phyloP scores from a whole-genome alignment of 2,797 vertebrate species.

The Enteromius argenteus region DNA sequence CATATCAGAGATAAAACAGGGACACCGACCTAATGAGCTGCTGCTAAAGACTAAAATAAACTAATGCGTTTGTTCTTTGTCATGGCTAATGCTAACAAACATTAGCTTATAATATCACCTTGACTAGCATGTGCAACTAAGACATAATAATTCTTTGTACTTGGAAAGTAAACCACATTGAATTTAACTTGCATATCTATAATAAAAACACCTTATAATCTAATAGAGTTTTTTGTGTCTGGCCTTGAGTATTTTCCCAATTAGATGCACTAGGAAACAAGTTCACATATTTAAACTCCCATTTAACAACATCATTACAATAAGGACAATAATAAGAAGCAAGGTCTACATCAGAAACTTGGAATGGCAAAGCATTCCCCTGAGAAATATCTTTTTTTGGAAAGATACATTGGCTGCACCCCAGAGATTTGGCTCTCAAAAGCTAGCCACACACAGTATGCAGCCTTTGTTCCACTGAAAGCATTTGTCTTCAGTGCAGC shows the following conservation, averaged over 20 bases:
- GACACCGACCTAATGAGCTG: slow-evolving; percentile 57
- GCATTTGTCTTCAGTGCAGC: slow-evolving; percentile 71
- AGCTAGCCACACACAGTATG: slow-evolving; percentile 60
- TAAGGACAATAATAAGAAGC: slow-evolving; percentile 3
- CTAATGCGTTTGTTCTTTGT: slow-evolving; percentile 31
- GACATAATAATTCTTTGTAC: background rate
- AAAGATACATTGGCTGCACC: slow-evolving; percentile 47
- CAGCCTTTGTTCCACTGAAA: slow-evolving; percentile 78
- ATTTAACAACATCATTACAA: slow-evolving; percentile 25
- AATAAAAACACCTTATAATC: background rate
- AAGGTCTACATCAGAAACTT: slow-evolving; percentile 19
- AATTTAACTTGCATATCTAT: background rate
- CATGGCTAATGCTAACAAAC: background rate
- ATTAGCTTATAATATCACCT: background rate
- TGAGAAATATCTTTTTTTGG: slow-evolving; percentile 36
- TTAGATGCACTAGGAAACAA: background rate
- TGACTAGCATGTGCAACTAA: background rate
- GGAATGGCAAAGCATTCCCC: slow-evolving; percentile 37
- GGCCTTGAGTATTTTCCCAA: background rate
- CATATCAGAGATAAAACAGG: slow-evolving; percentile 43
- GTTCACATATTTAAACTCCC: slow-evolving; percentile 2
- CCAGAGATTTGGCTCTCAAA: slow-evolving; percentile 52
- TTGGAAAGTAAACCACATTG: background rate
- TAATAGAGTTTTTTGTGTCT: background rate
- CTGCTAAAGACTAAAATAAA: slow-evolving; percentile 30